A percentile compares a stretch with the other conserved stretches of the same genome.
Evolutionary conservation across 2,888 invertebrate genomes (phyloP).

Genomic region (Drosophila borealis): DNA sequence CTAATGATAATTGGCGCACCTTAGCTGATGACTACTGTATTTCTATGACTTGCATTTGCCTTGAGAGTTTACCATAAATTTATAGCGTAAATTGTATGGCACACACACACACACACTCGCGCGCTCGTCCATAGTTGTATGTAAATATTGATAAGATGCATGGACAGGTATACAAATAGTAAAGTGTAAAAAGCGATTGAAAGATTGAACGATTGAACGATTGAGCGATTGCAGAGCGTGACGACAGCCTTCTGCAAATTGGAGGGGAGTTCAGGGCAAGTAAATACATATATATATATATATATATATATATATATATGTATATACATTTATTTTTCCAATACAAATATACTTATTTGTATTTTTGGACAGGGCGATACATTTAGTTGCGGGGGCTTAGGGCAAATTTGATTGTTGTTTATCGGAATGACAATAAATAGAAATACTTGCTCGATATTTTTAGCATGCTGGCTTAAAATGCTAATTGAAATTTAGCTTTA

Average conservation of each 20-base stretch:
- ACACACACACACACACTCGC: slow-evolving; percentile 1
- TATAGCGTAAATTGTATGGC: slow-evolving; percentile 48
- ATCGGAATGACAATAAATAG: slow-evolving; percentile 52
- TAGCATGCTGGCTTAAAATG: slow-evolving; percentile 57
- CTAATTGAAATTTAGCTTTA: slow-evolving; percentile 68
- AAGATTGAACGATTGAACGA: slow-evolving; percentile 6
- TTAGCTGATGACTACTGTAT: slow-evolving; percentile 38
- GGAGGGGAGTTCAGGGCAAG: slow-evolving; percentile 30
- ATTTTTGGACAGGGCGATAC: slow-evolving; percentile 43
- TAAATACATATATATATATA: slow-evolving; percentile 21
- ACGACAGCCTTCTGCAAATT: slow-evolving; percentile 48
- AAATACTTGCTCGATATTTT: slow-evolving; percentile 52
- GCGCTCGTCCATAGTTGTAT: slow-evolving; percentile 59
- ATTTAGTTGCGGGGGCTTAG: slow-evolving; percentile 47
- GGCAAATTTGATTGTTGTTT: slow-evolving; percentile 8
- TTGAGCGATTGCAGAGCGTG: slow-evolving; percentile 27
- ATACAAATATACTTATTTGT: slow-evolving; percentile 8
- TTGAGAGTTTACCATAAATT: slow-evolving; percentile 54
- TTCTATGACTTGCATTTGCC: slow-evolving; percentile 46
- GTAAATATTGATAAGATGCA: slow-evolving; percentile 76
- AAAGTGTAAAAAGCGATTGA: slow-evolving; percentile 19
- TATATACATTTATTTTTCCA: no score
- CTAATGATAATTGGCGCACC: slow-evolving; percentile 50
- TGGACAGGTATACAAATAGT: slow-evolving; percentile 34
- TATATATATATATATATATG: slow-evolving; percentile 4